Conservation (phyloP, 2,888 invertebrate genomes). For the Habrosyne pyritoides region DNA sequence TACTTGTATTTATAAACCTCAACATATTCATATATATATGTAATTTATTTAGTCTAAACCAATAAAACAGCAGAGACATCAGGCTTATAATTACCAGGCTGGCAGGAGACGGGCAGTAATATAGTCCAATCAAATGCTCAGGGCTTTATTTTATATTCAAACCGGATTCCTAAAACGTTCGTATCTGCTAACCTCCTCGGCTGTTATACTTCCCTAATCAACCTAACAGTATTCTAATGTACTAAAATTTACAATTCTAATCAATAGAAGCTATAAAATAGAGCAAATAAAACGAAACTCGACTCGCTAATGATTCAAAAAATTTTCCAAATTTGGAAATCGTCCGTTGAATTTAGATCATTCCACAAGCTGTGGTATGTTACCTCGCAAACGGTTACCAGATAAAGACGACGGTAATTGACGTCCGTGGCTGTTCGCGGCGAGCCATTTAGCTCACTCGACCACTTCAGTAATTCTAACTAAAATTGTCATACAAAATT, state of each 20-base stretch:
- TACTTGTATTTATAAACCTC: no score
- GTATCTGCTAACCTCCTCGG: background rate
- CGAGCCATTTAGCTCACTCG: constrained; percentile 67
- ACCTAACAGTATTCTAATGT: background rate
- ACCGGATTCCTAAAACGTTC: background rate
- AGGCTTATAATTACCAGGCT: no score
- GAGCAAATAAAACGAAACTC: background rate
- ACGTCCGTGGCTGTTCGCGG: constrained; percentile 62
- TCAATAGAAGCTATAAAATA: background rate
- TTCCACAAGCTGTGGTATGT: constrained; percentile 34
- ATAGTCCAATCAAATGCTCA: background rate
- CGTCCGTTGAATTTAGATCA: constrained; percentile 24
- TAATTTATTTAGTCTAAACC: no score
- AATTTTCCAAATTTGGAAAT: constrained; percentile 4
- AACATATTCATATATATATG: no score
- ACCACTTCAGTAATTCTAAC: constrained; percentile 54
- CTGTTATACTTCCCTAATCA: background rate
- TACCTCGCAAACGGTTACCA: constrained; percentile 46
- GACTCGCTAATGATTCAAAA: background rate
- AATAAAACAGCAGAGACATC: no score
- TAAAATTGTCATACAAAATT: constrained; percentile 25
- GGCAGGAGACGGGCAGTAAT: background rate
- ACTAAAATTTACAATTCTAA: background rate
- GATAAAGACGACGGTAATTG: constrained; percentile 72
- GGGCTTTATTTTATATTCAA: background rate